Evolutionary conservation across 2,888 invertebrate species (phyloP), one percentile per base, ranked within the genome.

Genomic region (Nomada flava): DNA sequence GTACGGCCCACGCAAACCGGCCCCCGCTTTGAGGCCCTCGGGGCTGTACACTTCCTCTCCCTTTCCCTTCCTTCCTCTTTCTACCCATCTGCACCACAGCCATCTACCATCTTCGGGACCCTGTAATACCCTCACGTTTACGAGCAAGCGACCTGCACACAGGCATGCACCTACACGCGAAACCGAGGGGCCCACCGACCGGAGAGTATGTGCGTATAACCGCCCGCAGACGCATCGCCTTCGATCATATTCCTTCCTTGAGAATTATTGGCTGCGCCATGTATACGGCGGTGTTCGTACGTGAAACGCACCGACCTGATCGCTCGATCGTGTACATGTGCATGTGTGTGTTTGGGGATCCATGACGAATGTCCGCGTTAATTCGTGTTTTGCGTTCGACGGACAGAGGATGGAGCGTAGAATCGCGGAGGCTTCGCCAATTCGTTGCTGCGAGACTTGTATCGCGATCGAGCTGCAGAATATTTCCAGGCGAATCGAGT

Each of bases 1-100:
- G 89, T 85, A 73, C 90, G 86, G 84, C 91, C 91, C 92, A 91
- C 91, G 91, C 92, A 91, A 91, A 90, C 89, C 87, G 89, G 91
- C 90, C 91, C 81, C 89, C 86, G 85, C 87, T 86, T 85, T 81
- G 73, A 84, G 82, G 79, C 86, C 90, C 87, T 83, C 79, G 63
- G 87, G 88, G 86, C 82, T 77, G 75, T 78, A 71, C 79, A 80
- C 88, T 78, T 72, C 74, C 83, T 75, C 74, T 60, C 62, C 53
- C 69, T 59, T 74, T 72, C 68, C 63, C 63, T 70, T 62, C 60
- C 59, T 64, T 55, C 72, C 69, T 71, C 63, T 55, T 72, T 55
- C 69, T 52, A 60, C 53, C 15, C 69, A 29, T 23, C 72, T 71
- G 55, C 18, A 67, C 68, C 63, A 53, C 71, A 63, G 68, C 79